Conservation (phyloP, 2,797 vertebrate species). For the Tenualosa ilisha region DNA sequence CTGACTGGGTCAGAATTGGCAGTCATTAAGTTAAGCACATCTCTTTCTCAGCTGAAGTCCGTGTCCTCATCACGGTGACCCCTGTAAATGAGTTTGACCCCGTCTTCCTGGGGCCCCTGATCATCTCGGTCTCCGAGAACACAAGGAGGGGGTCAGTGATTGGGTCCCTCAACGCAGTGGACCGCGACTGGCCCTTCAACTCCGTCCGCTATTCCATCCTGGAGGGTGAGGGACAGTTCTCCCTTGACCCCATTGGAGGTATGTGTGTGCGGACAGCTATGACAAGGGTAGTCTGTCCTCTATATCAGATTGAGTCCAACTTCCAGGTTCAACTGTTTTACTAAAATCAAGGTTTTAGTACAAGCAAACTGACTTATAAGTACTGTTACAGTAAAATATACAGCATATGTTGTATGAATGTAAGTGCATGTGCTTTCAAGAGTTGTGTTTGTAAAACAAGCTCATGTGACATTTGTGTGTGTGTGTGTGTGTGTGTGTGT, state of each 20-base stretch:
- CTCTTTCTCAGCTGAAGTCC: conserved; percentile 38
- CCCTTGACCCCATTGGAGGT: conserved; percentile 40
- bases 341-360: background rate
- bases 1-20: background rate
- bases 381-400: background rate
- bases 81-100: conserved; percentile 44
- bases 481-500: conserved; percentile 18
- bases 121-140: conserved; percentile 30
- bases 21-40: background rate
- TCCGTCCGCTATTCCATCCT: conserved; percentile 37
- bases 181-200: conserved; percentile 42
- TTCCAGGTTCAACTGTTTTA: background rate
- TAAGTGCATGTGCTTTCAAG: background rate
- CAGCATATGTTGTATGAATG: background rate
- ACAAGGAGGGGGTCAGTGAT: conserved; percentile 21
- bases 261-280: background rate
- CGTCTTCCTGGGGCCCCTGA: background rate
- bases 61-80: conserved; percentile 42
- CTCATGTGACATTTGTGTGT: background rate
- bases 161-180: conserved; percentile 18
- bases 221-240: conserved; percentile 26
- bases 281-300: background rate
- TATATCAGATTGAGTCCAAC: background rate
- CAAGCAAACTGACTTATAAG: background rate
- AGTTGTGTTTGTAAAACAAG: background rate